Base-by-base conservation (phyloP, 2,113 vertebrate species). In the Hippocampus zosterae region DNA sequence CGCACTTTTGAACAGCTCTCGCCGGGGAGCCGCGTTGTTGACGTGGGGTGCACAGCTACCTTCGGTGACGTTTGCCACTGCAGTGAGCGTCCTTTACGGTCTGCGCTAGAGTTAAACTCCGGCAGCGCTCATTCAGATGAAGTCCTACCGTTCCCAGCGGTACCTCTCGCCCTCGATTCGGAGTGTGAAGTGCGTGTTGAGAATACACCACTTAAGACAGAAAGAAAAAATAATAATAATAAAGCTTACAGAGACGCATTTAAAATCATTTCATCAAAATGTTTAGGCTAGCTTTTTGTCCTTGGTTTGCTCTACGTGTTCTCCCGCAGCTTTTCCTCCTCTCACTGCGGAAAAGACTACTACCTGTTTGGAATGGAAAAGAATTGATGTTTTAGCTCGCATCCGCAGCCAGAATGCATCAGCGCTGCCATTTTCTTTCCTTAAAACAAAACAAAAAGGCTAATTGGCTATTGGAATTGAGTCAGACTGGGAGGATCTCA, bases 1-100 rank as follows among this genome's bases (percentile, higher is more conserved):
- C n/a, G 21, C 5, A 8, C 37, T 64, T 64, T 64, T 23, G 40
- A 41, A 64, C 62, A 23, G 23, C 61, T n/a, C 63, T 65, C 23
- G 41, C n/a, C 7, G 42, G 63, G 63, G 42, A 65, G 63, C 23
- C n/a, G 8, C 42, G 13, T 8, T 65, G 46, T 65, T 65, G 63
- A 65, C 63, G 19, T n/a, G 33, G 15, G 57, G 5, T 60, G 57
- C 57, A 65, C 57, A 65, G 42, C 23, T 37, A 44, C 27, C 42
- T 23, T 46, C 25, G 25, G 41, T 65, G 63, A 48, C 63, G 63
- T 65, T 60, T 46, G 63, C 63, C 42, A 46, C 57, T 33, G 57
- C 57, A 60, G 57, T 60, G n/a, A 25, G 41, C 42, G 63, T 25
- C 40, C n/a, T 46, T 46, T 46, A 46, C 23, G 42, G 12, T 16